Percentiles rank a stretch among this genome's conserved stretches.
phyloP scores from a whole-genome alignment of 1,140 invertebrate genomes.

The Drosophila repleta region DNA sequence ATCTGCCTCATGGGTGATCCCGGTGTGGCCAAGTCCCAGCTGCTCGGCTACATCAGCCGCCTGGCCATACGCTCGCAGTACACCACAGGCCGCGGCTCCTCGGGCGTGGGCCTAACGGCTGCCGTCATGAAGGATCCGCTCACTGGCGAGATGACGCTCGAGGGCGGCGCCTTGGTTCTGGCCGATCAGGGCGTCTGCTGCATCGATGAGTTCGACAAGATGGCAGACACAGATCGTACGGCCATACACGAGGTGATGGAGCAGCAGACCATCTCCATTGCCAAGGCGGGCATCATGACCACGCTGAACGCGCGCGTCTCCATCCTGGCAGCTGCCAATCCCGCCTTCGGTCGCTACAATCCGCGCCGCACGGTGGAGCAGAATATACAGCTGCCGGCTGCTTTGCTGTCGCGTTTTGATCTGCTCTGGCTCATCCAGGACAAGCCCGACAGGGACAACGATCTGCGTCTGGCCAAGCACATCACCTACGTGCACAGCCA shows the following conservation, averaged over 20 bases:
- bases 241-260: slow-evolving; percentile 99
- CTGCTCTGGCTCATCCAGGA: slow-evolving; percentile 99
- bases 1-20: slow-evolving; percentile 99
- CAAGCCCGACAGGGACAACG: slow-evolving; percentile 95
- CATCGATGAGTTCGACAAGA: slow-evolving; percentile 99
- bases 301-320: slow-evolving; percentile 98
- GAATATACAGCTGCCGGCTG: slow-evolving; percentile 98
- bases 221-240: slow-evolving; percentile 97
- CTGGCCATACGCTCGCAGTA: slow-evolving; percentile 97
- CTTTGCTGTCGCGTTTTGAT: slow-evolving; percentile 99
- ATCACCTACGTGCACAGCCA: slow-evolving; percentile 99
- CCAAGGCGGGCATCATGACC: slow-evolving; percentile 99
- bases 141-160: slow-evolving; percentile 98
- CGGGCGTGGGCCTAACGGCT: slow-evolving; percentile 98
- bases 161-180: slow-evolving; percentile 98
- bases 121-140: slow-evolving; percentile 99
- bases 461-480: slow-evolving; percentile 97
- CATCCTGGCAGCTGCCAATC: slow-evolving; percentile 99
- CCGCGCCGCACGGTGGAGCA: slow-evolving; percentile 97
- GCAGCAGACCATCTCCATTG: slow-evolving; percentile 99
- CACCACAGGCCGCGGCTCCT: slow-evolving; percentile 97
- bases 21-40: slow-evolving; percentile 99
- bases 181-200: slow-evolving; percentile 99
- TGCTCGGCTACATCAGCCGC: slow-evolving; percentile 97
- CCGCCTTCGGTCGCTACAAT: slow-evolving; percentile 99